A percentile compares a stretch with the other conserved stretches of the same genome.
These are phyloP conservation scores for Crioceris asparagi DNA, from an alignment of 2,888 invertebrate species.

Conservation along the genomic window DNA sequence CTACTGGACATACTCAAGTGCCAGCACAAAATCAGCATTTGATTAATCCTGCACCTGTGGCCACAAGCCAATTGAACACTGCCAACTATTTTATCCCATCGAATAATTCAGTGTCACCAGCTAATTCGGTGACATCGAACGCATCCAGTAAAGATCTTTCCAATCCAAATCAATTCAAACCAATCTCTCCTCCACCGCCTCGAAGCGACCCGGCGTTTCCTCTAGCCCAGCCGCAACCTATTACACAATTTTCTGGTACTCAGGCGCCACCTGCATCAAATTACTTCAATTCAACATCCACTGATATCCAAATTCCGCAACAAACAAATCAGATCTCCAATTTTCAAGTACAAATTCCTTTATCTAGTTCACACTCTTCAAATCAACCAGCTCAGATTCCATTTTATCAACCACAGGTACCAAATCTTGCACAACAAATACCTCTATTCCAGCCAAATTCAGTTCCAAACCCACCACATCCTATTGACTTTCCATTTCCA, in stretches of 20 bases:
- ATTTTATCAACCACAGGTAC: too few species aligned
- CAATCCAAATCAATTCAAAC: conserved; percentile 20
- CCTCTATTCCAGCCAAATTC: background rate
- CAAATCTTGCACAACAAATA: conserved; percentile 1
- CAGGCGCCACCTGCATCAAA: background rate
- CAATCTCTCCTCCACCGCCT: conserved; percentile 22
- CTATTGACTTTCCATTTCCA: conserved; percentile 3
- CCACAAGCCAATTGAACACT: conserved; percentile 5
- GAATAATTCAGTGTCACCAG: conserved; percentile 15
- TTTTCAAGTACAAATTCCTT: too few species aligned
- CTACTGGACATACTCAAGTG: conserved; percentile 14
- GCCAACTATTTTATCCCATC: conserved; percentile 5
- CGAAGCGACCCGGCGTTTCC: background rate
- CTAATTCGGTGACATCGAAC: conserved; percentile 13
- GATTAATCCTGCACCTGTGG: conserved; percentile 6
- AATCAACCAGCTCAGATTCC: too few species aligned
- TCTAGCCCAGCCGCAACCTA: background rate
- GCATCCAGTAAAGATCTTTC: conserved; percentile 15
- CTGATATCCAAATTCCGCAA: too few species aligned
- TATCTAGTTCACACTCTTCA: too few species aligned
- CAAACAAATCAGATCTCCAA: too few species aligned
- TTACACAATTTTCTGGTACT: too few species aligned
- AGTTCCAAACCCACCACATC: background rate
- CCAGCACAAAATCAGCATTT: conserved; percentile 8
- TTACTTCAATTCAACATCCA: background rate